Evolutionary conservation across 2,113 vertebrate genomes (phyloP).

Genomic region (Formicarius rufipectus): DNA sequence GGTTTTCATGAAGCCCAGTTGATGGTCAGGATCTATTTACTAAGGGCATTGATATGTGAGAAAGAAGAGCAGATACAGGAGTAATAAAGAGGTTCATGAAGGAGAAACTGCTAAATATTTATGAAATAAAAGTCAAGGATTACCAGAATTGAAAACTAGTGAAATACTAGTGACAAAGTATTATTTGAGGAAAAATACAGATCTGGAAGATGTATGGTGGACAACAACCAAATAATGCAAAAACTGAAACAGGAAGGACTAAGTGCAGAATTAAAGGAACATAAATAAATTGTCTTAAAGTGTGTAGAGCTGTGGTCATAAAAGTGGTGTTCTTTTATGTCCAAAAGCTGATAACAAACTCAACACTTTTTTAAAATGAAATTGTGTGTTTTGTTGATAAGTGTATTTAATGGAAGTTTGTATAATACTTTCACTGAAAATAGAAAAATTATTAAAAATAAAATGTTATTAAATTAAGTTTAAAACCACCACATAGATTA

Average conservation of each 20-base stretch:
- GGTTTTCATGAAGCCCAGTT: not conserved
- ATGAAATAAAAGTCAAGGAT: not conserved
- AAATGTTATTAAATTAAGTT: not conserved
- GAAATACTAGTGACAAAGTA: no score
- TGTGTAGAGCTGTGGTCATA: no score
- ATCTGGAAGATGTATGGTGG: not conserved
- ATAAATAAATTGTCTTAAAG: not conserved
- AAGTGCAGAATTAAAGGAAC: not conserved
- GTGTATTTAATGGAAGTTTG: not conserved
- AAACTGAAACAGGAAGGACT: not conserved
- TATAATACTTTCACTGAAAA: not conserved
- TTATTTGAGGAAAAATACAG: not conserved
- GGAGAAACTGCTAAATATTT: not conserved
- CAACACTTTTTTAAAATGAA: rapidly evolving
- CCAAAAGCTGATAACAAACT: not conserved
- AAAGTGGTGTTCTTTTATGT: not conserved
- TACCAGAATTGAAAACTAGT: not conserved
- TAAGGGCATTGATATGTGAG: not conserved
- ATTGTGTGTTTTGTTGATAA: not conserved
- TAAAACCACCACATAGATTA: not conserved
- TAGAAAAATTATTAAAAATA: not conserved
- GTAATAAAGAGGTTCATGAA: not conserved
- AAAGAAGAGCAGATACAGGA: not conserved
- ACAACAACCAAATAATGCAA: not conserved
- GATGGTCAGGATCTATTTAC: not conserved